Conservation (phyloP, 2,888 invertebrate species). For the Allygus modestus region DNA sequence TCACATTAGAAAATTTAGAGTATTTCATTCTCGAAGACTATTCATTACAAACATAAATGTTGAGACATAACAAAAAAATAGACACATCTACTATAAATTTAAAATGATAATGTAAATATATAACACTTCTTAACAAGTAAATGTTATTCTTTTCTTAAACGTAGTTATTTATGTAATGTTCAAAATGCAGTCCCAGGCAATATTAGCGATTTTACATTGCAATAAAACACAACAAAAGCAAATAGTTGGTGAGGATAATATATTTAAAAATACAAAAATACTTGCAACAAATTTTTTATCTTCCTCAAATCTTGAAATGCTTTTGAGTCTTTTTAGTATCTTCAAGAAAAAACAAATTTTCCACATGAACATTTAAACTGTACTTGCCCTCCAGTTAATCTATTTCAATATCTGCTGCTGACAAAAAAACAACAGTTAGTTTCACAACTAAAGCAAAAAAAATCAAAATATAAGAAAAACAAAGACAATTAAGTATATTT, state of each 20-base stretch:
- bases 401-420: background rate
- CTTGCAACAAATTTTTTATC: background rate
- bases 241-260: background rate
- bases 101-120: background rate
- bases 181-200: too few relatives aligned
- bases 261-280: background rate
- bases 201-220: too few relatives aligned
- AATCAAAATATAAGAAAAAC: too few relatives aligned
- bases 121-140: background rate
- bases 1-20: constrained; percentile 20
- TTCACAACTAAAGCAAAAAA: background rate
- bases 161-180: too few relatives aligned
- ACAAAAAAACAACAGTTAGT: background rate
- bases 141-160: background rate
- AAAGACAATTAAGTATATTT: too few relatives aligned
- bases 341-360: background rate
- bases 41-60: background rate
- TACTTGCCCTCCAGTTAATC: background rate
- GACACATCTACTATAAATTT: background rate
- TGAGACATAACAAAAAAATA: background rate
- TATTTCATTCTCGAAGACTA: background rate
- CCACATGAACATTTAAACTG: background rate
- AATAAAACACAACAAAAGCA: too few relatives aligned
- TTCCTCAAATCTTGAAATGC: background rate
- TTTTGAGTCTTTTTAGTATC: background rate